Evolutionary conservation across 2,888 invertebrate genomes (phyloP).

Genomic region (Psylliodes chrysocephalus): DNA sequence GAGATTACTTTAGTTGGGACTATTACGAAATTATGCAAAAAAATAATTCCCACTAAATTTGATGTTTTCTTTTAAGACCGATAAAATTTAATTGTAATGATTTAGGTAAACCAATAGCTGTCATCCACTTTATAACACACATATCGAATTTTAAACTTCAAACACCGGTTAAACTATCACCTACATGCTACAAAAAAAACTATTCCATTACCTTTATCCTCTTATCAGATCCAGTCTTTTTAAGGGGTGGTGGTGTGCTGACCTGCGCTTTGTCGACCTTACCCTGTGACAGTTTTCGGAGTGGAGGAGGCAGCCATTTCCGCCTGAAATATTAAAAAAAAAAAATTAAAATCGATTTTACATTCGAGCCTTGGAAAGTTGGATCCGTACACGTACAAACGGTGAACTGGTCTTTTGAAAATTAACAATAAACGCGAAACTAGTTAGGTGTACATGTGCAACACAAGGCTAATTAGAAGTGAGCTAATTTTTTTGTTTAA

Average conservation of each 20-base stretch:
- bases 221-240: slow-evolving; percentile 86
- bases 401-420: slow-evolving; percentile 6
- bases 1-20: too few relatives aligned
- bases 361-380: neutral
- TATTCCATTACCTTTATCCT: slow-evolving; percentile 77
- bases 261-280: slow-evolving; percentile 81
- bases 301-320: slow-evolving; percentile 89
- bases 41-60: too few relatives aligned
- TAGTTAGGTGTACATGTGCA: neutral
- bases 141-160: neutral
- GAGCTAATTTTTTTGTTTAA: neutral
- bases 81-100: too few relatives aligned
- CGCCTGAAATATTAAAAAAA: slow-evolving; percentile 69
- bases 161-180: neutral
- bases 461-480: neutral
- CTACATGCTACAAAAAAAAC: slow-evolving; percentile 11
- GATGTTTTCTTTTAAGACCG: too few relatives aligned
- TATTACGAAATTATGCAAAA: too few relatives aligned
- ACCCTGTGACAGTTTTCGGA: slow-evolving; percentile 89
- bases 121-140: too few relatives aligned
- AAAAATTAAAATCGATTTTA: slow-evolving; percentile 11
- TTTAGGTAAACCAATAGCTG: too few relatives aligned
- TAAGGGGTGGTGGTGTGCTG: slow-evolving; percentile 68
- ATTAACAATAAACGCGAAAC: neutral
- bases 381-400: neutral